Percentiles rank a stretch among this genome's conserved stretches.
Evolutionary conservation across 2,888 invertebrate species (phyloP).

Genomic region (Cloeon dipterum): DNA sequence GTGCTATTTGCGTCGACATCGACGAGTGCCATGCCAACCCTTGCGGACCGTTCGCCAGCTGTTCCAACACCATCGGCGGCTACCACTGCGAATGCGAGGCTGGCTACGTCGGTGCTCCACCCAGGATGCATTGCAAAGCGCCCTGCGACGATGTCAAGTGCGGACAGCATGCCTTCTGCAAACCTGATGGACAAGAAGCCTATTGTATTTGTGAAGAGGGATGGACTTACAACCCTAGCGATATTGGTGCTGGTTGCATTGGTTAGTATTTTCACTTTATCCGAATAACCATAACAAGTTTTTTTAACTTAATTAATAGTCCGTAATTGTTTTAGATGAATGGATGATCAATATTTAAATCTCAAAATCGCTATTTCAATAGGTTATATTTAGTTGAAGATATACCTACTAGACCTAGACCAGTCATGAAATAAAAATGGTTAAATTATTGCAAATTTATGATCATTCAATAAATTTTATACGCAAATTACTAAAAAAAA

Average conservation of each 20-base stretch:
- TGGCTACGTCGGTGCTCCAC: slow-evolving; percentile 65
- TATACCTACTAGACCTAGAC: no score
- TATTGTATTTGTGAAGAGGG: slow-evolving; percentile 84
- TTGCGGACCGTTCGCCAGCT: slow-evolving; percentile 56
- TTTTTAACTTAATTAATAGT: background rate
- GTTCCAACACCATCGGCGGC: slow-evolving; percentile 58
- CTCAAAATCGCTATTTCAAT: no score
- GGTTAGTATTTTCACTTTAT: no score
- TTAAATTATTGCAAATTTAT: no score
- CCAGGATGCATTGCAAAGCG: slow-evolving; percentile 56
- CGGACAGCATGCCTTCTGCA: slow-evolving; percentile 70
- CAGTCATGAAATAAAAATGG: no score
- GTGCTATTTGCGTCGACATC: slow-evolving; percentile 55
- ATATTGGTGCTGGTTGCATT: slow-evolving; percentile 72
- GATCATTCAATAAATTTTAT: no score
- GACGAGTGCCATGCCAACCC: slow-evolving; percentile 49
- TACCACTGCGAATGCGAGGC: slow-evolving; percentile 61
- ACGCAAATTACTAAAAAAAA: no score
- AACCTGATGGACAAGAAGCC: slow-evolving; percentile 69
- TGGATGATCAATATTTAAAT: background rate
- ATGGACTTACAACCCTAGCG: slow-evolving; percentile 76
- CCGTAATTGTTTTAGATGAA: background rate
- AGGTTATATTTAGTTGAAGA: no score
- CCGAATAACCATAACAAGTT: background rate
- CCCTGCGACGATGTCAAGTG: slow-evolving; percentile 84